A percentile compares a stretch with the other conserved stretches of the same genome.
These are phyloP conservation scores for Dolichoris vasculosae DNA, from an alignment of 1,140 invertebrate species.

Conservation along the genomic window DNA sequence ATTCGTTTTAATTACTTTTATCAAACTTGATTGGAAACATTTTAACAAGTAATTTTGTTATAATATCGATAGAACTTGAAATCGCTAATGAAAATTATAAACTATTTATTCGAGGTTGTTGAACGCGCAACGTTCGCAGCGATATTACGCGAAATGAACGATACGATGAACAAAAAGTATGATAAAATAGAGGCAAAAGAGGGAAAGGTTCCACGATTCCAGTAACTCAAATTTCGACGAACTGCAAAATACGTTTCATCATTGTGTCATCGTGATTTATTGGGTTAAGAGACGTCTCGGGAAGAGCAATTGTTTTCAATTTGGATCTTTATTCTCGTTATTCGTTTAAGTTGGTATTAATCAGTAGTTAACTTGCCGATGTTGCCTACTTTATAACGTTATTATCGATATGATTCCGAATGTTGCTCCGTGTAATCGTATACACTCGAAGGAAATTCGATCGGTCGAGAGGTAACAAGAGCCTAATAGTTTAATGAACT, in stretches of 20 bases:
- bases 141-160: too few relatives aligned
- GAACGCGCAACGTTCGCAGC: neutral
- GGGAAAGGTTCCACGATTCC: neutral
- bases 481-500: conserved; percentile 39
- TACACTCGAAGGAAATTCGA: neutral
- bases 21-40: neutral
- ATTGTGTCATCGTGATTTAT: conserved; percentile 43
- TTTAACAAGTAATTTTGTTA: neutral
- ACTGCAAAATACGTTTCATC: conserved; percentile 43
- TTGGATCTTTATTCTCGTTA: neutral
- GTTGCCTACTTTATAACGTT: neutral
- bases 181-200: neutral
- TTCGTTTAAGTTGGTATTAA: conserved; percentile 22
- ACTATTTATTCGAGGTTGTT: neutral
- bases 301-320: conserved; percentile 32
- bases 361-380: conserved; percentile 9
- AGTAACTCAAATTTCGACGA: conserved; percentile 32
- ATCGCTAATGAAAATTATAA: too few relatives aligned
- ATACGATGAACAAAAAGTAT: neutral
- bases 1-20: neutral
- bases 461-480: neutral
- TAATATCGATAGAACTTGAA: neutral
- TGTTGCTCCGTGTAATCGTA: neutral
- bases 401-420: neutral
- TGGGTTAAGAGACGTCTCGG: conserved; percentile 1